These are phyloP conservation scores for Idris sp. DNA, from an alignment of 1,140 invertebrate genomes.

Conservation along the genomic window DNA sequence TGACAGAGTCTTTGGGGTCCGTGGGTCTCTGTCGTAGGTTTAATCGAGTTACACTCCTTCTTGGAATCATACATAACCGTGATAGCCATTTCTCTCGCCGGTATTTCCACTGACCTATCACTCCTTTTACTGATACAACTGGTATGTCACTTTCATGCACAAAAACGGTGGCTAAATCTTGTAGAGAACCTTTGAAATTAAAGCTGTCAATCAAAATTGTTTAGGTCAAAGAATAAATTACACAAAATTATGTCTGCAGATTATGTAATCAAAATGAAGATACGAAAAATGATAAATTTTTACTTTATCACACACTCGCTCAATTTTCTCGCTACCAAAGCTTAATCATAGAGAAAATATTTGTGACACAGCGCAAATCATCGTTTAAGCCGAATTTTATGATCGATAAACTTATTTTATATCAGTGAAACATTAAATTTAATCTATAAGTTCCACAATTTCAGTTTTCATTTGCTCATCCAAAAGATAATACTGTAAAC, in stretches of 20 bases:
- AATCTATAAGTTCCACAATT: slow-evolving; percentile 3
- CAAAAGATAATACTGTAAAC: slow-evolving; percentile 25
- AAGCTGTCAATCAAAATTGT: slow-evolving; percentile 1
- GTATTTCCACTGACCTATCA: slow-evolving; percentile 53
- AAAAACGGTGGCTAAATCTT: slow-evolving; percentile 34
- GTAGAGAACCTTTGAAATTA: slow-evolving; percentile 31
- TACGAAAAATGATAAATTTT: no score
- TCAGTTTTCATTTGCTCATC: slow-evolving; percentile 17
- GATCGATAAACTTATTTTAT: no score
- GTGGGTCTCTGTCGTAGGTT: slow-evolving; percentile 49
- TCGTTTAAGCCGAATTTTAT: no score
- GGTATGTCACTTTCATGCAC: slow-evolving; percentile 55
- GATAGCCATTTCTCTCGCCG: slow-evolving; percentile 57
- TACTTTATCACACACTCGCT: no score
- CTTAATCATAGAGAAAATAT: no score
- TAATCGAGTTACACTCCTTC: slow-evolving; percentile 56
- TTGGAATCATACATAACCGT: slow-evolving; percentile 54
- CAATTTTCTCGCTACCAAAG: no score
- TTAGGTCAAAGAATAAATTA: slow-evolving; percentile 1
- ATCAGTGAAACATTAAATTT: slow-evolving; percentile 3
- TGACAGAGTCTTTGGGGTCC: slow-evolving; percentile 15
- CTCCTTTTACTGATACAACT: slow-evolving; percentile 51
- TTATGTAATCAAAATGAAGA: no score
- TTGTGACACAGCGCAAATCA: no score
- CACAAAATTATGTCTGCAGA: no score